phyloP scores from a whole-genome alignment of 2,113 vertebrate species.

The Peromyscus polionotus region DNA sequence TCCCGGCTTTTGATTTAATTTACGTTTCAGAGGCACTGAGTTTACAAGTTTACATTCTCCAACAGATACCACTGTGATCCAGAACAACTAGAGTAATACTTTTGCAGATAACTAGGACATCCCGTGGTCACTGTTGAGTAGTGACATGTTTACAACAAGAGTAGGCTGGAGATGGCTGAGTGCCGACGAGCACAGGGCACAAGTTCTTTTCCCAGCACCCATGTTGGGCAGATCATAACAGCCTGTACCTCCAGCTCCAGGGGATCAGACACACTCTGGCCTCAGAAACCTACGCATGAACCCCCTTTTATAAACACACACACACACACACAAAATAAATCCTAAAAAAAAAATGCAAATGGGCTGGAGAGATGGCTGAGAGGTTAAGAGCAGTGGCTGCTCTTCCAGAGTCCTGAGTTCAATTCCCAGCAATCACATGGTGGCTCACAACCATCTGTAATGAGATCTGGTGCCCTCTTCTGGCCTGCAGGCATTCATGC shows the following conservation, averaged over 20 bases:
- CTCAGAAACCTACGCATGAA: neutral
- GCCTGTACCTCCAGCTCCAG: neutral
- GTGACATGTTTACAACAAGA: neutral
- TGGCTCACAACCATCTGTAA: too few relatives aligned
- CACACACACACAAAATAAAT: neutral
- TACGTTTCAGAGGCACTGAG: neutral
- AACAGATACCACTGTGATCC: neutral
- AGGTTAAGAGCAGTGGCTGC: too few relatives aligned
- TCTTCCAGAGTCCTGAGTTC: too few relatives aligned
- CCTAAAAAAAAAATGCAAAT: neutral
- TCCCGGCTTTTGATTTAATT: neutral
- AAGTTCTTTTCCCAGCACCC: neutral
- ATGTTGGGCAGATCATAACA: neutral
- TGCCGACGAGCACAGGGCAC: neutral
- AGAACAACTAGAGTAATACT: neutral
- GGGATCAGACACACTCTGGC: neutral
- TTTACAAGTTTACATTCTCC: conserved; percentile 1
- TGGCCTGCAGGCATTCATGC: too few relatives aligned
- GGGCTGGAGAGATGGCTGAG: too few relatives aligned
- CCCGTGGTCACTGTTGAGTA: neutral
- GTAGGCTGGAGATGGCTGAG: neutral
- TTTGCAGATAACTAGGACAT: neutral
- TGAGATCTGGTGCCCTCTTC: too few relatives aligned
- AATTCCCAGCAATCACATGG: too few relatives aligned
- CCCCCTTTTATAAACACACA: neutral